These are phyloP conservation scores for Salvelinus fontinalis DNA, from an alignment of 2,113 vertebrate species.

Conservation along the genomic window DNA sequence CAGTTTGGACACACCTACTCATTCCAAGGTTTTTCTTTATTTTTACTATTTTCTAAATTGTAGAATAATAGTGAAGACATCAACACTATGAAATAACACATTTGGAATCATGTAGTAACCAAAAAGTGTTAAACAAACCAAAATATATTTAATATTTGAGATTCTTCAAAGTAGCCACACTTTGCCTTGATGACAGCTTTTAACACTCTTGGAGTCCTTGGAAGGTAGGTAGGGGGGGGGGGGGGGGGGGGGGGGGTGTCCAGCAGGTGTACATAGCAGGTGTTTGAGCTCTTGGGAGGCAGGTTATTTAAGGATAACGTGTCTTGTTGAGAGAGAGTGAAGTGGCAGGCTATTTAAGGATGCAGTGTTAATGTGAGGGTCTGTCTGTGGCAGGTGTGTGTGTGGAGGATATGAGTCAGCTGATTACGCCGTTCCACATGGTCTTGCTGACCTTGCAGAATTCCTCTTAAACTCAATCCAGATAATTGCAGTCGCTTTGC, in stretches of 20 bases:
- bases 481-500: constrained; percentile 42
- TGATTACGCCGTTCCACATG: not conserved
- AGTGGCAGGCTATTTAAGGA: constrained; percentile 53
- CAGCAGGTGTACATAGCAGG: constrained; percentile 14
- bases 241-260: no score
- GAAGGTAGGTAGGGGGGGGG: no score
- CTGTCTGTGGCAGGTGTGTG: not conserved
- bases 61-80: no score
- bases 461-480: not conserved
- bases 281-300: not conserved
- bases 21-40: no score
- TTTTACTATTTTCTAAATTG: no score
- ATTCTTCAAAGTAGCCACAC: no score
- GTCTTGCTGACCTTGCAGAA: constrained; percentile 18
- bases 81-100: no score
- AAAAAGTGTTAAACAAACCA: no score
- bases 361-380: constrained; percentile 12
- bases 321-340: not conserved
- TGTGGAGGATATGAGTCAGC: not conserved
- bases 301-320: not conserved
- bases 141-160: no score
- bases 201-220: not conserved
- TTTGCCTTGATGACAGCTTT: no score
- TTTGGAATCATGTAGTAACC: no score
- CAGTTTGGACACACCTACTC: no score